A percentile compares a stretch with the other conserved stretches of the same genome.
Conservation (phyloP, 2,888 invertebrate genomes). For the Clistopyga incitator region DNA sequence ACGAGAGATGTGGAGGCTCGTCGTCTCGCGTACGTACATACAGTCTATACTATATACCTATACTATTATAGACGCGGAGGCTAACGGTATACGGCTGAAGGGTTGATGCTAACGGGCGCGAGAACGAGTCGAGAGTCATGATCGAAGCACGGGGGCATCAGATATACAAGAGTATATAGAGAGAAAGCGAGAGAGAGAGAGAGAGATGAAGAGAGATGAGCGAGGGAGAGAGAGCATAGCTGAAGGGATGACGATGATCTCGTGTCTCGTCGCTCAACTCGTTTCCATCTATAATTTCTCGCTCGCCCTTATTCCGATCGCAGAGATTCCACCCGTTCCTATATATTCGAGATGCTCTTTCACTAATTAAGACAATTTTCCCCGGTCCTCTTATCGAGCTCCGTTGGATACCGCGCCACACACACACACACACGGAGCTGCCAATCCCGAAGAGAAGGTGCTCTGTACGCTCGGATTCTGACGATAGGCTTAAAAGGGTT, state of each 20-base stretch:
- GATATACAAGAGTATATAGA: constrained; percentile 23
- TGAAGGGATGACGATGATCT: constrained; percentile 62
- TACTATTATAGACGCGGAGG: constrained; percentile 36
- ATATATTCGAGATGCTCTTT: constrained; percentile 68
- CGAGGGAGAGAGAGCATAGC: constrained; percentile 26
- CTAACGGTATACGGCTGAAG: constrained; percentile 56
- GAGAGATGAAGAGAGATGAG: neutral
- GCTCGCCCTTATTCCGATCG: constrained; percentile 44
- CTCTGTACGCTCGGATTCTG: constrained; percentile 29
- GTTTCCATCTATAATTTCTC: constrained; percentile 64
- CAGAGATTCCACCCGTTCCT: constrained; percentile 32
- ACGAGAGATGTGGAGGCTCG: constrained; percentile 60
- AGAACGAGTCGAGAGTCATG: constrained; percentile 67
- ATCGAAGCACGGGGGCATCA: constrained; percentile 55
- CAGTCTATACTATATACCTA: constrained; percentile 18
- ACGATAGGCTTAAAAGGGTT: constrained; percentile 55
- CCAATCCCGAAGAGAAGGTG: constrained; percentile 56
- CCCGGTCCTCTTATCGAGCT: constrained; percentile 75
- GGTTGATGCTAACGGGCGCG: constrained; percentile 64
- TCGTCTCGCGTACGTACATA: neutral
- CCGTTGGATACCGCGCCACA: constrained; percentile 12
- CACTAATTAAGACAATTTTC: constrained; percentile 80
- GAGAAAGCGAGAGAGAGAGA: constrained; percentile 20
- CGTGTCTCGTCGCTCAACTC: constrained; percentile 64
- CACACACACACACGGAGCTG: too few relatives aligned